phyloP scores from a whole-genome alignment of 2,797 vertebrate genomes.

The Garrulus glandarius region DNA sequence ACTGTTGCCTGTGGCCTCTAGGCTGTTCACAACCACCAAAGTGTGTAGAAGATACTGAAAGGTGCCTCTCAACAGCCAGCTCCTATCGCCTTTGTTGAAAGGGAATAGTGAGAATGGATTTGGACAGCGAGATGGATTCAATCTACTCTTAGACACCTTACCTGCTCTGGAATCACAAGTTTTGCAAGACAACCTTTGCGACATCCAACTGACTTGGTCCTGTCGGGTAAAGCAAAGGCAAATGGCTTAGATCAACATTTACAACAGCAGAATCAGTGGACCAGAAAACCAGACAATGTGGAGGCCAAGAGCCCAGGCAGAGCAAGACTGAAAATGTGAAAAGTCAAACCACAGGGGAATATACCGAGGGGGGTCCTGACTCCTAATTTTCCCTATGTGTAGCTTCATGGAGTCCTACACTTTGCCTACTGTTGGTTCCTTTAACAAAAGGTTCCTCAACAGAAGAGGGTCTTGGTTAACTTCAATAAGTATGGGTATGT shows the following conservation, averaged over 20 bases:
- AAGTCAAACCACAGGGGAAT: not conserved
- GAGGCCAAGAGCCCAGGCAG: not conserved
- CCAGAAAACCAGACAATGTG: not conserved
- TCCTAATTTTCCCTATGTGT: not conserved
- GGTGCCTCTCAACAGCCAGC: not conserved
- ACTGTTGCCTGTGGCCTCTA: not conserved
- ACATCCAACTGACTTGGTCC: not conserved
- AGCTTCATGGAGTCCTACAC: not conserved
- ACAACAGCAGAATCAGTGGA: not conserved
- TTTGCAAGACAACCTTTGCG: not conserved
- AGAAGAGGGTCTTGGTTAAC: not conserved
- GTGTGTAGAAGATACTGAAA: not conserved
- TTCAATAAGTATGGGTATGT: not conserved
- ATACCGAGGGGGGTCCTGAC: not conserved
- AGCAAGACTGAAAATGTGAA: not conserved
- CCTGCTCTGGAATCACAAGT: not conserved
- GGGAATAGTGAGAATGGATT: not conserved
- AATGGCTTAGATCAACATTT: not conserved
- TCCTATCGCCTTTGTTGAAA: not conserved
- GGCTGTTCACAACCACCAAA: not conserved
- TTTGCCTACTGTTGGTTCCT: not conserved
- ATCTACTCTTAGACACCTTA: not conserved
- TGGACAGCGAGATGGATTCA: not conserved
- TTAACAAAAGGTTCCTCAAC: not conserved
- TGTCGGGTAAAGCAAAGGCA: accelerated